Base-by-base conservation (phyloP, 2,888 invertebrate genomes). In the Brachyptera putata region DNA sequence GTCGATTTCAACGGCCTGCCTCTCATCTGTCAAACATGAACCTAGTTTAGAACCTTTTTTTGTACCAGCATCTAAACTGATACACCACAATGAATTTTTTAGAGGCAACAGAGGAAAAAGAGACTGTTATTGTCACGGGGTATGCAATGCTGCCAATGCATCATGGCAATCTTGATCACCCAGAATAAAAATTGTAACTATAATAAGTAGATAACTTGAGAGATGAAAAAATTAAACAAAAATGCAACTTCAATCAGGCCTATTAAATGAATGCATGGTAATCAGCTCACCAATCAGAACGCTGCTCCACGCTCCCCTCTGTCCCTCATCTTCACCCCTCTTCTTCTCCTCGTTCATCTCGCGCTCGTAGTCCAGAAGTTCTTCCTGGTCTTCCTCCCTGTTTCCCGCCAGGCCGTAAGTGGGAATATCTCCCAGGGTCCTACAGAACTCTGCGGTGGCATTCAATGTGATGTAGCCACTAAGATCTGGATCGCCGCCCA, bases 391-490 rank as follows among this genome's bases (percentile, higher is more conserved):
- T 70, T 89, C 89, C 70, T 94, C 92, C 30, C 94, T 79, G 77
- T 95, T 94, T 30, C 94, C 94, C 18, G 93, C 87, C 74, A 87
- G 86, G 14, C 94, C 95, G 73, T 95, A 95, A 0, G 95, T 95
- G 60, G 96, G 95, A 69, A 95, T 95, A 73, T 96, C 95, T 1
- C 96, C 95, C 5, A 97, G 80, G 48, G 95, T 94, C 69, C 96
- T 85, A 72, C 97, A 97, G 79, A 97, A 97, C 80, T 97, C 97
- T 0, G 96, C 95, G 1, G 95, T 96, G 1, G 94, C 87, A 79
- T 97, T 95, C 58, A 97, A 77, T 60, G 89, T 84, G 70, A 96
- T 95, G 67, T 82, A 80, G 2, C 77, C 78, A 56, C 79, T 75
- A 25, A 65, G 67, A 57, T 72, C 75, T 70, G 30, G 62, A 58